Conservation (phyloP, 2,113 vertebrate genomes). For the Gila orcuttii region DNA sequence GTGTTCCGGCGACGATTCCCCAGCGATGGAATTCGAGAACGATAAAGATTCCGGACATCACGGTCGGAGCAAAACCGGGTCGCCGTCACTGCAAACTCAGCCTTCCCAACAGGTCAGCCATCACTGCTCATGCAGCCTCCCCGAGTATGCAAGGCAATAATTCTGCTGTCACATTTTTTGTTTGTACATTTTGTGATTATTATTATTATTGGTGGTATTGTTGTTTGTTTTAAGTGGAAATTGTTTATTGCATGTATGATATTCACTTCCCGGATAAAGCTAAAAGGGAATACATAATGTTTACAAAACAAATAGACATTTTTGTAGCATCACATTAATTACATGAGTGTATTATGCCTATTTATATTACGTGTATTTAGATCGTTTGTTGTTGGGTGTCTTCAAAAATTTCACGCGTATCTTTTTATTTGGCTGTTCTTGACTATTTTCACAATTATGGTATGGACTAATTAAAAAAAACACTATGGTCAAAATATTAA, state of each 20-base stretch:
- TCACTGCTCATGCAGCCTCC: not conserved
- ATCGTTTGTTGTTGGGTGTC: not conserved
- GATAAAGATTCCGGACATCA: conserved; percentile 19
- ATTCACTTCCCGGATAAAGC: too few relatives aligned
- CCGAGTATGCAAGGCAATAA: not conserved
- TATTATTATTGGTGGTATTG: not conserved
- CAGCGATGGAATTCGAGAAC: conserved; percentile 9
- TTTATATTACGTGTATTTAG: not conserved
- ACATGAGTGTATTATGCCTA: not conserved
- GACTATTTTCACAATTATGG: not conserved
- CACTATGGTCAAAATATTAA: not conserved
- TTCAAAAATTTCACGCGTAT: not conserved
- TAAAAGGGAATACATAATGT: not conserved
- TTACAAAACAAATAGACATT: not conserved
- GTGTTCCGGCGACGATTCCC: not conserved
- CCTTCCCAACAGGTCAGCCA: conserved; percentile 38
- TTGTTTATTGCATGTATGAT: not conserved
- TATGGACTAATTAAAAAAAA: not conserved
- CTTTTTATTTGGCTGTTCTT: not conserved
- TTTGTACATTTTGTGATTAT: not conserved
- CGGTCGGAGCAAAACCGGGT: conserved; percentile 7
- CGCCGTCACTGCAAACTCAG: conserved; percentile 13
- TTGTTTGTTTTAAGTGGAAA: not conserved
- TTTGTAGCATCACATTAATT: not conserved
- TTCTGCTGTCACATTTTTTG: not conserved